Percentiles rank a stretch among this genome's conserved stretches.
These are phyloP conservation scores for Petrocephalus microphthalmus DNA, from an alignment of 2,113 vertebrate genomes.

Conservation along the genomic window DNA sequence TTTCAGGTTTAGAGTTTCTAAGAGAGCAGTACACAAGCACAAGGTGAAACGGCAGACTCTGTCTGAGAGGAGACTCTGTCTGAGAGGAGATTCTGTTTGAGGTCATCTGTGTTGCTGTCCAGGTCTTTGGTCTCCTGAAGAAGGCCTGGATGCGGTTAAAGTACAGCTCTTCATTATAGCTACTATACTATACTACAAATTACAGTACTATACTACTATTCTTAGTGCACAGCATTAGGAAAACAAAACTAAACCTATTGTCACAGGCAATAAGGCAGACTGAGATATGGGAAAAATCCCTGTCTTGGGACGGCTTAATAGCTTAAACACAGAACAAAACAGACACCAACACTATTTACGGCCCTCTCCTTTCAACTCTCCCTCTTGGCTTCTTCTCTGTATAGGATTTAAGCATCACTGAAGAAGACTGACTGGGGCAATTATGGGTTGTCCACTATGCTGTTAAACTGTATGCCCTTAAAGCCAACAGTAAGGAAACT, in stretches of 20 bases:
- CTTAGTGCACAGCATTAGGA: neutral
- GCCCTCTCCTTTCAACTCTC: neutral
- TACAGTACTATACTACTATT: neutral
- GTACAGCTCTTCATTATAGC: neutral
- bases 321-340: neutral
- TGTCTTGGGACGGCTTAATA: neutral
- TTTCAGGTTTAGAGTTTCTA: no score
- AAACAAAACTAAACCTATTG: neutral
- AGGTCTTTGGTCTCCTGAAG: slow-evolving; percentile 10
- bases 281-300: neutral
- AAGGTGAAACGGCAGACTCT: no score
- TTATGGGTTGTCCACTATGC: neutral
- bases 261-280: neutral
- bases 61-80: no score
- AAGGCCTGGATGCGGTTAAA: neutral
- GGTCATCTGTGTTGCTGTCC: no score
- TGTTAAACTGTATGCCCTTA: no score
- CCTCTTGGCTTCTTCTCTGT: neutral
- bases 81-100: no score
- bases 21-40: no score
- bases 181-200: neutral
- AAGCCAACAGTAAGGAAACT: neutral
- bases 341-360: neutral
- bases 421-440: neutral
- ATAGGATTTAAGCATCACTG: neutral